Conservation (phyloP, 2,888 invertebrate species). For the Dolichopus griseipennis region DNA sequence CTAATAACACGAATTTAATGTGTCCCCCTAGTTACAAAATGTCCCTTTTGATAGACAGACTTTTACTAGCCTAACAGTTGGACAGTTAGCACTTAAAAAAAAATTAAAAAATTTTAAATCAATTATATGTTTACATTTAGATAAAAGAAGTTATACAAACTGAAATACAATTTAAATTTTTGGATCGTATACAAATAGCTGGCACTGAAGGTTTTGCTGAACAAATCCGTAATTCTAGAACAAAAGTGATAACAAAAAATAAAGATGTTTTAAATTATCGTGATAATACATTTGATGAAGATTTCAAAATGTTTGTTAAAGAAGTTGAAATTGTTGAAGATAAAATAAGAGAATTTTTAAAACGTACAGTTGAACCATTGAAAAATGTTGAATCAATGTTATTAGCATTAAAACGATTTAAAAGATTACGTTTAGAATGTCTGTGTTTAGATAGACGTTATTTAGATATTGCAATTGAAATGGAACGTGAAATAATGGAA, state of each 20-base stretch:
- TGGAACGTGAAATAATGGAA: conserved; percentile 59
- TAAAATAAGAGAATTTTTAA: conserved; percentile 64
- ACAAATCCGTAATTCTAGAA: conserved; percentile 58
- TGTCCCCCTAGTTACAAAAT: too few relatives aligned
- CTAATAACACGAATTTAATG: too few relatives aligned
- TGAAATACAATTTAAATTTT: conserved; percentile 61
- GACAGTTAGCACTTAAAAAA: too few relatives aligned
- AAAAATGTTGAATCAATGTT: conserved; percentile 46
- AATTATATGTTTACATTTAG: conserved; percentile 43
- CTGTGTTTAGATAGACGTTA: conserved; percentile 67
- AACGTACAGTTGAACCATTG: conserved; percentile 44
- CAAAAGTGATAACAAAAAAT: conserved; percentile 57
- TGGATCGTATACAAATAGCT: conserved; percentile 68
- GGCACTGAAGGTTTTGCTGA: conserved; percentile 65
- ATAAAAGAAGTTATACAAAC: conserved; percentile 65
- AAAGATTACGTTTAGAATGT: conserved; percentile 61
- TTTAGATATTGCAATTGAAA: conserved; percentile 58
- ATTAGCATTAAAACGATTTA: conserved; percentile 52
- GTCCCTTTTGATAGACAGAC: too few relatives aligned
- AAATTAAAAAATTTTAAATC: too few relatives aligned
- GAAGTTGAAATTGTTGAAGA: conserved; percentile 61
- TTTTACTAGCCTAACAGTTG: too few relatives aligned
- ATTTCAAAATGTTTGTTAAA: conserved; percentile 64
- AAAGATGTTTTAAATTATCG: conserved; percentile 77
- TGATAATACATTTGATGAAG: conserved; percentile 62